phyloP scores from a whole-genome alignment of 2,888 invertebrate genomes.

The Rotaria socialis region DNA sequence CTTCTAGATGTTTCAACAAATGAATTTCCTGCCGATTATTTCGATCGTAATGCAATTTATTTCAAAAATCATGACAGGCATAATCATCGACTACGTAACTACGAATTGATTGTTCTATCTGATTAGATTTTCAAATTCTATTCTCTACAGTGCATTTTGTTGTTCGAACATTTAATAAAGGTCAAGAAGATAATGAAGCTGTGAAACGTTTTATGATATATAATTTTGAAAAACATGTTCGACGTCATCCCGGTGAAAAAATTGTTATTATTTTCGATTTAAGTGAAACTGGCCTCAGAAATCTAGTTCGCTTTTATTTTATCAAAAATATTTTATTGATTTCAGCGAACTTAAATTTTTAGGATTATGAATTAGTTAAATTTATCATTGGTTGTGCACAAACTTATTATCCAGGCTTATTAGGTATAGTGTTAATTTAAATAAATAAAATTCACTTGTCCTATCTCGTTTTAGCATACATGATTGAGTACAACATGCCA shows the following conservation, averaged over 20 bases:
- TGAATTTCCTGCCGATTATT: conserved; percentile 24
- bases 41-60: conserved; percentile 21
- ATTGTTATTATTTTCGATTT: conserved; percentile 10
- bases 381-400: conserved; percentile 14
- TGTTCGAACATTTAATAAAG: neutral
- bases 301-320: neutral
- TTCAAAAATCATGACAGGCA: conserved; percentile 29
- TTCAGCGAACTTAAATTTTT: neutral
- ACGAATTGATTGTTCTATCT: neutral
- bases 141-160: conserved; percentile 18
- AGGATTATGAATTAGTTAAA: neutral
- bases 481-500: neutral
- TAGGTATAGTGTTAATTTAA: neutral
- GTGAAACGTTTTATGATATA: conserved; percentile 12
- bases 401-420: conserved; percentile 3
- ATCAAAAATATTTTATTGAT: neutral
- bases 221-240: conserved; percentile 24
- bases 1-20: neutral
- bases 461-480: neutral
- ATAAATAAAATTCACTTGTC: neutral
- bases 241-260: neutral
- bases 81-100: neutral
- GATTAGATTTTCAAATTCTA: neutral
- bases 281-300: conserved; percentile 20
- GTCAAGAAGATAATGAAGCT: conserved; percentile 24